Conservation (phyloP, 2,113 vertebrate species). For the Gobio gobio region DNA sequence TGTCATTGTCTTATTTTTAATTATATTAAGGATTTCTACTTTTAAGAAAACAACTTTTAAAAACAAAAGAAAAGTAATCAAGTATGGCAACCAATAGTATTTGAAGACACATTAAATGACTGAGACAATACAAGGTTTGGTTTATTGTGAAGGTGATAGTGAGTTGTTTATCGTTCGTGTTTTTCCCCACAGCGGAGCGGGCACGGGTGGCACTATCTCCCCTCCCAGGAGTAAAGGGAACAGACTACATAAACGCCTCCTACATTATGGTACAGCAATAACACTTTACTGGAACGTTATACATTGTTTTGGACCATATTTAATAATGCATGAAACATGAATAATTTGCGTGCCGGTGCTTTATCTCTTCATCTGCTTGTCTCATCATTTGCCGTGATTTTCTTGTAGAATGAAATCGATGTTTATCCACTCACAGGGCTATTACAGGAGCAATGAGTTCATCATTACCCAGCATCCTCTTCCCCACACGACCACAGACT, state of each 20-base stretch:
- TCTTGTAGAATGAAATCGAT: constrained; percentile 25
- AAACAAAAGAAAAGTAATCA: background rate
- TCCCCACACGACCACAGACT: constrained; percentile 97
- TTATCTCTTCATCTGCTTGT: background rate
- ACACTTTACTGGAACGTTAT: background rate
- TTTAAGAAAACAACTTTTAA: too few species aligned
- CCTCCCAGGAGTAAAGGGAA: constrained; percentile 96
- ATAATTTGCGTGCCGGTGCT: background rate
- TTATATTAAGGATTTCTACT: background rate
- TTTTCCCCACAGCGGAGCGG: constrained; percentile 84
- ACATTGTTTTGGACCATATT: constrained; percentile 6
- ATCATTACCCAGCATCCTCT: constrained; percentile 98
- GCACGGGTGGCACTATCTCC: constrained; percentile 94
- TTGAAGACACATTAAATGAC: background rate
- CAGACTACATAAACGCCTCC: constrained; percentile 99
- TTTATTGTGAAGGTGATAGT: background rate
- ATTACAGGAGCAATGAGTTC: constrained; percentile 98
- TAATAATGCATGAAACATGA: constrained; percentile 9
- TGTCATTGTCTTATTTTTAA: background rate
- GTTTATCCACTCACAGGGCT: constrained; percentile 82
- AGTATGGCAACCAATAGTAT: background rate
- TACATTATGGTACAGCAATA: constrained; percentile 92
- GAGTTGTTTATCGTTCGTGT: constrained; percentile 49
- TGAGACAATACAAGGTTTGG: background rate
- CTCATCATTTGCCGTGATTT: background rate